Evolutionary conservation across 2,113 vertebrate genomes (phyloP), one percentile per base, ranked within the genome.

Genomic region (Phocoena phocoena): DNA sequence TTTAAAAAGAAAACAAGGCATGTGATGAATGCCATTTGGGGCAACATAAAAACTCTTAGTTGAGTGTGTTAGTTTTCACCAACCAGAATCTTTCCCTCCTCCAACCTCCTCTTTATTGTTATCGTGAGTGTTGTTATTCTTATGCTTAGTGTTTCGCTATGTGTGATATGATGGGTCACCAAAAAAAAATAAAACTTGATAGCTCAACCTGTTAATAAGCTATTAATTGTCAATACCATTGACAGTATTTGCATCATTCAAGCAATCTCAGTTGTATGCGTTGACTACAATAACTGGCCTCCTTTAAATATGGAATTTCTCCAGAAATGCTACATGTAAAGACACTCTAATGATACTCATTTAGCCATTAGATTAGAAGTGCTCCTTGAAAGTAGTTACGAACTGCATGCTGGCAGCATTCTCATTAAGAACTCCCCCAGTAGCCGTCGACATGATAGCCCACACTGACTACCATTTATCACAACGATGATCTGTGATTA

Each of bases 401-500:
- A 88, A 60, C 0, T 1, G n/a, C 79, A 6, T 94, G 50, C 93
- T 85, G 92, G 77, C 95, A 53, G 84, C 89, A 31, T 76, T 97
- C 44, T 31, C 70, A 58, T 91, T 97, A 97, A 87, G 89, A 95
- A 20, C 67, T 97, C 76, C 82, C 68, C 20, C 17, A 95, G 62
- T 67, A 38, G 68, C 84, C 25, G 3, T 38, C 94, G 88, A 38
- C 26, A 44, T 44, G 50, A 38, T 93, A 80, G 44, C 44, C 82
- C 58, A 67, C 18, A 26, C 79, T 25, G 89, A 33, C 79, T 60
- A 15, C 47, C 41, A 0, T 91, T 76, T 95, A 7, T 95, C 95
- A 55, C 81, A 70, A 95, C 23, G 13, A 68, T 97, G 93, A 90
- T 91, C 77, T 62, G 89, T 93, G 96, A 87, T 98, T 97, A 96